These are phyloP conservation scores for Pinctada fucata DNA, from an alignment of 2,888 invertebrate species.

Conservation along the genomic window DNA sequence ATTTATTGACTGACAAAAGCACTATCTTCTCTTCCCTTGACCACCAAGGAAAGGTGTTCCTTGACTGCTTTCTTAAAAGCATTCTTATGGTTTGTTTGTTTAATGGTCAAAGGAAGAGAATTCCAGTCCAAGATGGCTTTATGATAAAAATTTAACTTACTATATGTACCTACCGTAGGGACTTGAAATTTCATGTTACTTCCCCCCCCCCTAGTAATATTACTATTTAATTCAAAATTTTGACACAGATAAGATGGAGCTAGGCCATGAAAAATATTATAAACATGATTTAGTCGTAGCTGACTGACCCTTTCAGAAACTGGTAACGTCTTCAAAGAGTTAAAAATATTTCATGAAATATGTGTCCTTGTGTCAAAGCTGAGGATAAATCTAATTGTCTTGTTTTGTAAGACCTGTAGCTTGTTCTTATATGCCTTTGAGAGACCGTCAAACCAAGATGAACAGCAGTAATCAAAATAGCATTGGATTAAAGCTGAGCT, in stretches of 20 bases:
- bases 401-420: background rate
- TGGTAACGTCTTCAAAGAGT: background rate
- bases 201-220: constrained; percentile 6
- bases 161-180: background rate
- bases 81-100: background rate
- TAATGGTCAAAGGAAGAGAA: background rate
- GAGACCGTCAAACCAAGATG: background rate
- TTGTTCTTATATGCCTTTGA: background rate
- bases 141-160: background rate
- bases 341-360: background rate
- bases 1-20: background rate
- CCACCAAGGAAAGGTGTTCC: background rate
- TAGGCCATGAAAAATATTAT: background rate
- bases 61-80: background rate
- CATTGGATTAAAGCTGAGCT: constrained; percentile 16
- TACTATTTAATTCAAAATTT: constrained; percentile 4
- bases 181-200: background rate
- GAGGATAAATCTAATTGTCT: background rate
- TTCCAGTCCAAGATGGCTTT: background rate
- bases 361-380: background rate
- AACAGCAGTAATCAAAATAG: constrained; percentile 11
- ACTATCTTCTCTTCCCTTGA: background rate
- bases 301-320: background rate
- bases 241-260: constrained; percentile 8
- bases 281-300: background rate